Percentiles rank a stretch among this genome's conserved stretches.
Conservation (phyloP, 2,888 invertebrate species). For the Chymomyza fuscimana region DNA sequence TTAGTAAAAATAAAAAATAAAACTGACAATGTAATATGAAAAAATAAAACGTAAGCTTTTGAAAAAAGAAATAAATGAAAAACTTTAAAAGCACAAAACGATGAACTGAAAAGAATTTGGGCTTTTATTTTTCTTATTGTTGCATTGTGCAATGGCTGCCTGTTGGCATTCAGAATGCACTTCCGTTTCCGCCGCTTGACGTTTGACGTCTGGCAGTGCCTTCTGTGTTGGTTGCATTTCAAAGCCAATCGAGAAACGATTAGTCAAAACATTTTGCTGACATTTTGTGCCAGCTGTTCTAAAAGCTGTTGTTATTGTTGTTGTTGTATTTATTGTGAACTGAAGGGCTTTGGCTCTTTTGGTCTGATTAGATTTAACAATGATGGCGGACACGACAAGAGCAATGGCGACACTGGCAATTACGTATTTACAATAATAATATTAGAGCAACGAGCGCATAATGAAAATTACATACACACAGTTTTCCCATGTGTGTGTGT, state of each 20-base stretch:
- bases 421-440: constrained; percentile 21
- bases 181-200: constrained; percentile 46
- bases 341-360: neutral
- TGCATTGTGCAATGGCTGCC: constrained; percentile 16
- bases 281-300: neutral
- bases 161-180: constrained; percentile 41
- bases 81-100: neutral
- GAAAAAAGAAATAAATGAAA: neutral
- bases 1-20: constrained; percentile 25
- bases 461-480: constrained; percentile 39
- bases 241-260: constrained; percentile 60
- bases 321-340: neutral
- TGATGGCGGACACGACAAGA: constrained; percentile 6
- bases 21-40: neutral
- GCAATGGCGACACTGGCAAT: constrained; percentile 12
- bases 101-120: neutral
- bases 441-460: constrained; percentile 31
- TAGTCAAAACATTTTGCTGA: constrained; percentile 46
- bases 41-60: neutral
- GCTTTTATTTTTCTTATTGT: neutral
- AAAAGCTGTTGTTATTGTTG: too few species aligned
- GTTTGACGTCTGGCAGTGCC: neutral
- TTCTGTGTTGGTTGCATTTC: constrained; percentile 28
- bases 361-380: constrained; percentile 30
- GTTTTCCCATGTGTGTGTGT: constrained; percentile 12